Conservation (phyloP, 2,797 vertebrate species). For the Dryobates pubescens region DNA sequence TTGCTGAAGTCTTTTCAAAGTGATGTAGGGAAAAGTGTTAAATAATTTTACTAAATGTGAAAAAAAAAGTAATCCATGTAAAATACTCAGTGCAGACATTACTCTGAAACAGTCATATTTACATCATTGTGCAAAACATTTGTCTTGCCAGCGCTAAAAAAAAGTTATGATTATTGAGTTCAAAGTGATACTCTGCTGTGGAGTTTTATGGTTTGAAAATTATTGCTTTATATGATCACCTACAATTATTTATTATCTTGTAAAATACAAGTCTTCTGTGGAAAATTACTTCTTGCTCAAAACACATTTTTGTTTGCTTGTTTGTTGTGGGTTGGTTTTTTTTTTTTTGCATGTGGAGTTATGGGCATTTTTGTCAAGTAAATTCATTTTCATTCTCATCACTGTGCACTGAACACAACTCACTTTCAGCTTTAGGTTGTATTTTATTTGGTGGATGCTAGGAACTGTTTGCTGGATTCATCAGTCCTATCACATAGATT, state of each 20-base stretch:
- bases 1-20: neutral
- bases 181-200: neutral
- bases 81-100: neutral
- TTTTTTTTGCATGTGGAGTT: neutral
- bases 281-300: conserved; percentile 7
- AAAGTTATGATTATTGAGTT: neutral
- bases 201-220: conserved; percentile 8
- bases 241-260: conserved; percentile 19
- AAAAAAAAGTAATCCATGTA: neutral
- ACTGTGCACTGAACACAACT: neutral
- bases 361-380: neutral
- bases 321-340: neutral
- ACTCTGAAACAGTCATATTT: neutral
- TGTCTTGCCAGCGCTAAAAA: neutral
- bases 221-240: neutral
- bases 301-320: neutral
- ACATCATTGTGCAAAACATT: neutral
- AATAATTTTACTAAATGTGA: neutral
- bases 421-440: neutral
- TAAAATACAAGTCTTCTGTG: neutral
- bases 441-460: neutral
- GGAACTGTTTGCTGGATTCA: neutral
- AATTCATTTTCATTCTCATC: conserved; percentile 4
- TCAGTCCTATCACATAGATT: neutral
- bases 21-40: neutral